Evolutionary conservation across 2,797 vertebrate genomes (phyloP).

Genomic region (Bradypodion ventrale): DNA sequence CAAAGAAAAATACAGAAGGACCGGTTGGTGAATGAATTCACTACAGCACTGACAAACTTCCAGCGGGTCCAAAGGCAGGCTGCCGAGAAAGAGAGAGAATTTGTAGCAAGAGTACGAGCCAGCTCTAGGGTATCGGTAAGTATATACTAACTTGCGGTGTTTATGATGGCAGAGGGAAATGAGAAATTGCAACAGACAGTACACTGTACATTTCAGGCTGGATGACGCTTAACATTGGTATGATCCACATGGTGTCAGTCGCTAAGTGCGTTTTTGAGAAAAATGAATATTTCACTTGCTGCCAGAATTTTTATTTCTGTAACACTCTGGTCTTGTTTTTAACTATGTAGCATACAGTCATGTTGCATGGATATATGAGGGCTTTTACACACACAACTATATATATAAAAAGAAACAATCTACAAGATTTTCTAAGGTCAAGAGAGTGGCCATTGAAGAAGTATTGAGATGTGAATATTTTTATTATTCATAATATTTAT

Average conservation of each 20-base stretch:
- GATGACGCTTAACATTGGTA: neutral
- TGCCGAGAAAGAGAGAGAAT: constrained; percentile 91
- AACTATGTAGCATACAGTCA: too few relatives aligned
- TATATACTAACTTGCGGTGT: constrained; percentile 32
- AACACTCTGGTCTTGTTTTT: neutral
- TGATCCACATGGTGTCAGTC: neutral
- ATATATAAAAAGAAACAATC: too few relatives aligned
- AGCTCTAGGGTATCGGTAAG: constrained; percentile 92
- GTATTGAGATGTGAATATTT: too few relatives aligned
- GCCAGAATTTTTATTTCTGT: neutral
- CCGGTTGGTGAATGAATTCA: constrained; percentile 91
- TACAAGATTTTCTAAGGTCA: too few relatives aligned
- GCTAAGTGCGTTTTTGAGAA: neutral
- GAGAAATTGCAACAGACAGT: neutral
- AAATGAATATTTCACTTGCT: neutral
- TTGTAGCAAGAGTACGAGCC: constrained; percentile 93
- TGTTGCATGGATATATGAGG: too few relatives aligned
- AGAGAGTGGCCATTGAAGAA: too few relatives aligned
- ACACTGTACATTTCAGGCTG: neutral
- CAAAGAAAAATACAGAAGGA: constrained; percentile 96
- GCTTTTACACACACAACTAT: too few relatives aligned
- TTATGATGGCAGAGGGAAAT: neutral
- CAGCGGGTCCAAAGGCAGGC: constrained; percentile 91
- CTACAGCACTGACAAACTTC: constrained; percentile 86
- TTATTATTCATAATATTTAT: too few relatives aligned